These are phyloP conservation scores for Mesocentrotus franciscanus DNA, from an alignment of 53 echinoderm and acorn worm genomes.

Conservation along the genomic window DNA sequence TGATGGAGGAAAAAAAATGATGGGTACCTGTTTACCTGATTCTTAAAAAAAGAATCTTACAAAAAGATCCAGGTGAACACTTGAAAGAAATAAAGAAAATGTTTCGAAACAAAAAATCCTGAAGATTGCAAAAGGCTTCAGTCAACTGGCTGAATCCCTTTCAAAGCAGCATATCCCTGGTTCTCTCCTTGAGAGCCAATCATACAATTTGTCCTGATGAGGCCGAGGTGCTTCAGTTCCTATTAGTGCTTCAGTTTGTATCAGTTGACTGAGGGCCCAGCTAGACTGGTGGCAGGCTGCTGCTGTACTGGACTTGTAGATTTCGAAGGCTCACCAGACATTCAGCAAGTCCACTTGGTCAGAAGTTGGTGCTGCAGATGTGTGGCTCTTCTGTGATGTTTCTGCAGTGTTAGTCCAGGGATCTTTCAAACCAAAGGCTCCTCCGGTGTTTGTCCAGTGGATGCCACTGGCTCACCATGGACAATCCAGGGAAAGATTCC, in stretches of 20 bases:
- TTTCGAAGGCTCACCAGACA: background rate
- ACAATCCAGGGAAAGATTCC: background rate
- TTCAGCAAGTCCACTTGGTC: too few species aligned
- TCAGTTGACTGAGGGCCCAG: background rate
- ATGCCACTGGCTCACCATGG: background rate
- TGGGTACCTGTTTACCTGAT: background rate
- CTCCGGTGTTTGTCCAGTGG: background rate
- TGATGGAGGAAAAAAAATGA: background rate
- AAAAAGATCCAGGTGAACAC: background rate
- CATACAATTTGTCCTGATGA: too few species aligned
- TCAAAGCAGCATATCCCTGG: conserved; percentile 5
- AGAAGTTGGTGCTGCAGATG: background rate
- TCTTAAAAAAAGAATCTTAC: background rate
- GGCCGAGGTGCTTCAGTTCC: background rate
- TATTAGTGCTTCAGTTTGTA: background rate
- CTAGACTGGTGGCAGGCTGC: background rate
- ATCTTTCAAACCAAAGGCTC: background rate
- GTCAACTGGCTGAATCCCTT: conserved; percentile 4
- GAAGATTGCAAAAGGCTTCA: background rate
- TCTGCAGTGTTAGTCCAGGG: background rate
- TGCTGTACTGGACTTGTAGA: background rate
- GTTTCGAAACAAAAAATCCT: background rate
- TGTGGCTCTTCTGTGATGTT: background rate
- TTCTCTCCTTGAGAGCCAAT: background rate
- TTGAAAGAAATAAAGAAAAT: background rate